Base-by-base conservation (phyloP, 2,888 invertebrate species). In the Hyalella azteca region DNA sequence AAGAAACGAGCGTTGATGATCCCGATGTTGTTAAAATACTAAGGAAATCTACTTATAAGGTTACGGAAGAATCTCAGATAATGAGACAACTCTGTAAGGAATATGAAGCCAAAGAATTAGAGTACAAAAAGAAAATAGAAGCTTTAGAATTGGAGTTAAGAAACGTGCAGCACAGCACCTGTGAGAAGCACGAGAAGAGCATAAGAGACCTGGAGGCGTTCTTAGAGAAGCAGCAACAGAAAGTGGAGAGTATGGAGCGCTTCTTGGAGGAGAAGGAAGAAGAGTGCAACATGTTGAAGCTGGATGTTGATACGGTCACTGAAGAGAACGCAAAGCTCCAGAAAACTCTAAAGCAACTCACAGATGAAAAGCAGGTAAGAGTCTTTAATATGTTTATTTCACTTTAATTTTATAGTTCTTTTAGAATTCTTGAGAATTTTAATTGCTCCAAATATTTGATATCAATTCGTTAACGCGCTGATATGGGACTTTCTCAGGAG, bases 251-350 rank as follows among this genome's bases (percentile, higher is more conserved):
- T 2, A 85, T 86, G 1, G 86, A 87, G 79, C 84, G 85, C 81
- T 85, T 85, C 40, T 82, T 86, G 66, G 80, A 85, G 22, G 81
- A 85, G 36, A 86, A 85, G 77, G 86, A 86, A 73, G 86, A 87
- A 81, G 87, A 87, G 79, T 85, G 82, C 81, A 82, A 85, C 19
- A 86, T 85, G 75, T 80, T 87, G n/a, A 86, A 86, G 82, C 81
- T 86, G 32, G 87, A 87, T 78, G 79, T 86, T 19, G 87, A 87
- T 29, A 86, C 86, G 0, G 82, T 87, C 9, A 86, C 86, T 54
- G 86, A 87, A 60, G 87, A 87, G 82, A 87, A 87, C 81, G 81
- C 80, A 75, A 83, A 86, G 36, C 85, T 87, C 7, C 86, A 86
- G 81, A 86, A 85, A 50, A 86, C 86, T 49, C 85, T 87, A 45